Base-by-base conservation (phyloP, 2,888 invertebrate species). In the Heteromyza rotundicornis region DNA sequence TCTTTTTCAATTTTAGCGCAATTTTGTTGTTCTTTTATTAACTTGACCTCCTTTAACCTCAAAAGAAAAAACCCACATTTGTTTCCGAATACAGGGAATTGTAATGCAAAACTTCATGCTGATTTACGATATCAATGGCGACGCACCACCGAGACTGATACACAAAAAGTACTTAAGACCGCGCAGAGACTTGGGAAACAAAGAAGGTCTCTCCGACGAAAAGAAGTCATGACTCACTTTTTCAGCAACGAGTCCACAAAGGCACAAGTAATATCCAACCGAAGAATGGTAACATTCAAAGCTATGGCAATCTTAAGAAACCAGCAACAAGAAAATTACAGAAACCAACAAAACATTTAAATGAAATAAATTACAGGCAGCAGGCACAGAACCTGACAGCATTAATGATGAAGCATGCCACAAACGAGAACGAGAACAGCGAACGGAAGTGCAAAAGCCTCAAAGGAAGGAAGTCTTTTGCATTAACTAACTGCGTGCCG, bases 31-130 rank as follows among this genome's bases (percentile, higher is more conserved):
- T 32, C 12, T 27, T 27, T 27, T 27, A 27, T 27, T 27, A 56
- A 36, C 57, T 59, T 63, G 63, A 60, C 63, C 63, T n/a, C 49
- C 49, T 60, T 63, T 57, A 60, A 63, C 60, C 63, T 57, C 24
- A 52, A 49, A 57, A 27, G n/a, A n/a, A 52, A 49, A 56, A 56
- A 49, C 56, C 51, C 59, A 63, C 63, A 59, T 49, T n/a, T 52
- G 24, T 22, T 3, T 50, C n/a, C 22, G 2, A 2, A 53, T 54
- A 17, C 49, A 47, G 14, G 19, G 2, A 44, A 24, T 27, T 19
- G 51, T 50, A 58, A 35, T 62, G 58, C 40, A 35, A 59, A 62
- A 51, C 58, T 62, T 16, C 53, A 50, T 27, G 44, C 55, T 59
- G 62, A 62, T 59, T 62, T 55, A 62, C 51, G 12, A 40, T 40